Percentiles rank a stretch among this genome's conserved stretches.
Evolutionary conservation across 1,140 invertebrate species (phyloP).

Genomic region (Caerostris extrusa): DNA sequence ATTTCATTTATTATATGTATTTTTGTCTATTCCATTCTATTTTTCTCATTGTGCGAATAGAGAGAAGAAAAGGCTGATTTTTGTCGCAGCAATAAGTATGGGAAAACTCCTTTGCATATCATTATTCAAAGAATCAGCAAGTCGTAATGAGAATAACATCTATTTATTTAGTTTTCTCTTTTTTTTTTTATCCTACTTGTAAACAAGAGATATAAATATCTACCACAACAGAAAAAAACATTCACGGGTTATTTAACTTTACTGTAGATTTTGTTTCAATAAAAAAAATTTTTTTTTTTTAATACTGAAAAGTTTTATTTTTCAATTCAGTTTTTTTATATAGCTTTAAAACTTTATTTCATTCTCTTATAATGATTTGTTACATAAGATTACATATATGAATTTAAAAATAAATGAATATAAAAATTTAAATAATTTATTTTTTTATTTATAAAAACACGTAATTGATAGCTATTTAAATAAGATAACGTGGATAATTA

Average conservation of each 20-base stretch:
- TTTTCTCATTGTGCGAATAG: background rate
- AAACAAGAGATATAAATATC: background rate
- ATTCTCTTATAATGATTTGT: no score
- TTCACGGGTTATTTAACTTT: background rate
- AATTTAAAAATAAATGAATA: no score
- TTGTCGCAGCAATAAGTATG: background rate
- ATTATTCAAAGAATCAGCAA: slow-evolving; percentile 24
- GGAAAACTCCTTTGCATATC: background rate
- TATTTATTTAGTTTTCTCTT: background rate
- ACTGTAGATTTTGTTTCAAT: background rate
- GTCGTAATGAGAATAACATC: background rate
- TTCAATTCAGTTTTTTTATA: no score
- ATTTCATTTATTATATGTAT: background rate
- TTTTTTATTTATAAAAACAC: no score
- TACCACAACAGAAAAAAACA: background rate
- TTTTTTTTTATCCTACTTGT: no score
- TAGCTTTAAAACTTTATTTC: no score
- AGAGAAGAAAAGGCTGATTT: slow-evolving; percentile 42
- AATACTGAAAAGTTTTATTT: no score
- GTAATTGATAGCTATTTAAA: no score
- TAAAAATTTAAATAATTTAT: no score
- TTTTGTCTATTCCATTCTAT: background rate
- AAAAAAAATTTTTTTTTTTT: background rate
- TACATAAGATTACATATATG: no score
- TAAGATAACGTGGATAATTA: no score